phyloP scores from a whole-genome alignment of 2,797 vertebrate genomes.

The Perdix hodgsoniae region DNA sequence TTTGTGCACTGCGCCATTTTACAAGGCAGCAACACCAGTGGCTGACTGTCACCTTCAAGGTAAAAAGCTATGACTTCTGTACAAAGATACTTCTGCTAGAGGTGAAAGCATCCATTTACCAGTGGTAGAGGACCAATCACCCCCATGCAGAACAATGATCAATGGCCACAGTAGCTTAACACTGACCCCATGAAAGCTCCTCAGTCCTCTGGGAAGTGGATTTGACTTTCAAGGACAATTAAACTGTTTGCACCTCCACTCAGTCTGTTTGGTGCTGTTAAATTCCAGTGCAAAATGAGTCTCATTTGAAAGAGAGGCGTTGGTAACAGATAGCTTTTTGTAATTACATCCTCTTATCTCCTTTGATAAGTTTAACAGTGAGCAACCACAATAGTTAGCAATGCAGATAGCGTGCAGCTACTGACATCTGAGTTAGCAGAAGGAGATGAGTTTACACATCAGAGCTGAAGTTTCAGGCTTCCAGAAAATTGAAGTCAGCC shows the following conservation, averaged over 20 bases:
- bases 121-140: background rate
- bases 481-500: background rate
- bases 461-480: background rate
- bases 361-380: background rate
- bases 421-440: background rate
- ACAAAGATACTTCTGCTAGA: background rate
- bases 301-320: background rate
- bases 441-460: background rate
- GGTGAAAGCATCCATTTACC: background rate
- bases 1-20: background rate
- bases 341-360: background rate
- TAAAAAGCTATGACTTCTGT: background rate
- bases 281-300: background rate
- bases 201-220: background rate
- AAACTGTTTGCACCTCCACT: background rate
- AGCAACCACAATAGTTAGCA: background rate
- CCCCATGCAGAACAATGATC: background rate
- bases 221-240: background rate
- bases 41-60: background rate
- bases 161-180: background rate
- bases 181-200: accelerated
- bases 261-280: background rate
- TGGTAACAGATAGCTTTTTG: background rate
- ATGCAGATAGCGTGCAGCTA: background rate
- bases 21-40: background rate